phyloP scores from a whole-genome alignment of 2,888 invertebrate species.

The Cepaea hortensis region DNA sequence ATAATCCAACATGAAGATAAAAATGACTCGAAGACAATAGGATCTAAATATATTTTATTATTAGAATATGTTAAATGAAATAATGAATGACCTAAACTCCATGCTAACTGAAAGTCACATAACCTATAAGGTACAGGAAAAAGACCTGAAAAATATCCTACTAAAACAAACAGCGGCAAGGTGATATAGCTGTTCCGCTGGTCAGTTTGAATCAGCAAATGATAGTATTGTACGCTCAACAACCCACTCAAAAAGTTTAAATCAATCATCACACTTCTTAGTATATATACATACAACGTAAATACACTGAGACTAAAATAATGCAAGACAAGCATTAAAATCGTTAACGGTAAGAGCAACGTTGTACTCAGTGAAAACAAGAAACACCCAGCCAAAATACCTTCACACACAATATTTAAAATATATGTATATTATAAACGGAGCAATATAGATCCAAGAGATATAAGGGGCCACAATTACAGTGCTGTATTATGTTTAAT shows the following conservation, averaged over 20 bases:
- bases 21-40: background rate
- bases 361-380: background rate
- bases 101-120: constrained; percentile 45
- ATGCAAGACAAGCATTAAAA: constrained; percentile 26
- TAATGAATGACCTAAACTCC: constrained; percentile 23
- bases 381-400: constrained; percentile 22
- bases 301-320: constrained; percentile 13
- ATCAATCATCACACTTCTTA: background rate
- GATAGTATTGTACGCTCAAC: background rate
- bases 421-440: background rate
- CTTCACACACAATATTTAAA: constrained; percentile 11
- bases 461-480: constrained; percentile 33
- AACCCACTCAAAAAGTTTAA: background rate
- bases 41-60: constrained; percentile 18
- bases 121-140: constrained; percentile 71
- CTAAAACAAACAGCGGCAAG: constrained; percentile 59
- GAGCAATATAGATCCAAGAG: background rate
- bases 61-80: constrained; percentile 31
- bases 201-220: background rate
- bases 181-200: constrained; percentile 50
- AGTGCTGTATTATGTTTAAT: constrained; percentile 34
- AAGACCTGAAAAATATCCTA: constrained; percentile 68
- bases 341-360: background rate
- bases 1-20: background rate
- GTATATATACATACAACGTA: constrained; percentile 18